Evolutionary conservation across 2,113 vertebrate genomes (phyloP).

Genomic region (Willisornis vidua): DNA sequence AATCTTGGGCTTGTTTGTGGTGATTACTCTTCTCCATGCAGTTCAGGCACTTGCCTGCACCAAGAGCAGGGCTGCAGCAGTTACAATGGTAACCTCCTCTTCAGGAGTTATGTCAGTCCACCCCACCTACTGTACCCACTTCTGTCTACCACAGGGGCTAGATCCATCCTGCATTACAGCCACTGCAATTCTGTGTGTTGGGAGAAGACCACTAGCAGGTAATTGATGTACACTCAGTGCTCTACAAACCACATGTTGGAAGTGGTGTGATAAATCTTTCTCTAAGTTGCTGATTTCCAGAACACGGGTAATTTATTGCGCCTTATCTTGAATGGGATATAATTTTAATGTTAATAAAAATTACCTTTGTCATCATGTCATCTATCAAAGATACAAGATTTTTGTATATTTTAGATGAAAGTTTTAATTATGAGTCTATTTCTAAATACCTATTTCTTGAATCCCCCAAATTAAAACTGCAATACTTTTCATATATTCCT

Average conservation of each 20-base stretch:
- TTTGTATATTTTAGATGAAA: neutral
- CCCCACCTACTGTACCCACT: neutral
- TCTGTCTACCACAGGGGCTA: accelerated
- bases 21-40: accelerated
- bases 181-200: neutral
- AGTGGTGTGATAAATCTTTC: neutral
- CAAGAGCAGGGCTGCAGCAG: neutral
- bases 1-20: neutral
- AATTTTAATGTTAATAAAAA: neutral
- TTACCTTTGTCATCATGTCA: neutral
- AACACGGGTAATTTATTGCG: neutral
- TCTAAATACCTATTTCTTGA: neutral
- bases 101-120: neutral
- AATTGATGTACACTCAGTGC: neutral
- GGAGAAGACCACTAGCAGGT: neutral
- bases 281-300: neutral
- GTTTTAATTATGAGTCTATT: neutral
- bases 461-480: neutral
- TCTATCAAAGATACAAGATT: neutral
- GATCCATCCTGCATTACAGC: neutral
- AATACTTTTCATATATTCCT: neutral
- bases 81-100: too few species aligned
- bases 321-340: neutral
- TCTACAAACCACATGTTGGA: neutral
- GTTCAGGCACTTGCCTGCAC: accelerated